A percentile compares a stretch with the other conserved stretches of the same genome.
Evolutionary conservation across 2,888 invertebrate genomes (phyloP).

Genomic region (Sabatieria punctata): DNA sequence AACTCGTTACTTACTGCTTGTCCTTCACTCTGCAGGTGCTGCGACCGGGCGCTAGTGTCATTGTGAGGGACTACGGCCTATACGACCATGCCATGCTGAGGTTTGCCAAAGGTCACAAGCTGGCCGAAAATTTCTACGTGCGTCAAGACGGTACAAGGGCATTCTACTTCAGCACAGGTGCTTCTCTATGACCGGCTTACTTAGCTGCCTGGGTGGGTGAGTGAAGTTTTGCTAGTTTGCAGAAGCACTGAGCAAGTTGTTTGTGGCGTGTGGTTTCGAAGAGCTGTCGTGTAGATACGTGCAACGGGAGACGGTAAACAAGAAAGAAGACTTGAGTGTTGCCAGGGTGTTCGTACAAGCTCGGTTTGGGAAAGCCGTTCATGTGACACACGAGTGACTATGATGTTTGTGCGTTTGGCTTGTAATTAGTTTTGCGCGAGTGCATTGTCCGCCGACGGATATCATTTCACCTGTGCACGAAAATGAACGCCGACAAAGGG

Average conservation of each 20-base stretch:
- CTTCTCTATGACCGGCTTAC: too few relatives aligned
- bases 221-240: slow-evolving; percentile 26
- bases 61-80: slow-evolving; percentile 82
- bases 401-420: too few relatives aligned
- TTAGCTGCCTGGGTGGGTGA: neutral
- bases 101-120: slow-evolving; percentile 78
- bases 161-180: slow-evolving; percentile 39
- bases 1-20: too few relatives aligned
- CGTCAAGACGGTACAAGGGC: slow-evolving; percentile 85
- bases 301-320: slow-evolving; percentile 69
- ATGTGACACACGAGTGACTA: too few relatives aligned
- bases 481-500: too few relatives aligned
- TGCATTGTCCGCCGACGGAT: too few relatives aligned
- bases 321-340: slow-evolving; percentile 75
- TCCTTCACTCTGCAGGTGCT: slow-evolving; percentile 24
- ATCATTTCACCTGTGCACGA: too few relatives aligned
- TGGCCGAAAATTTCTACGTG: slow-evolving; percentile 72
- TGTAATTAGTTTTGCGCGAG: too few relatives aligned
- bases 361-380: slow-evolving; percentile 59
- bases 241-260: slow-evolving; percentile 50
- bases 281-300: slow-evolving; percentile 55
- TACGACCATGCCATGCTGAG: slow-evolving; percentile 89
- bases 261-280: slow-evolving; percentile 52
- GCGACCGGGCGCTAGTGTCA: slow-evolving; percentile 53
- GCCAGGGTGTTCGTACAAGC: slow-evolving; percentile 83